Evolutionary conservation across 2,888 invertebrate species (phyloP).

Genomic region (Syritta pipiens): DNA sequence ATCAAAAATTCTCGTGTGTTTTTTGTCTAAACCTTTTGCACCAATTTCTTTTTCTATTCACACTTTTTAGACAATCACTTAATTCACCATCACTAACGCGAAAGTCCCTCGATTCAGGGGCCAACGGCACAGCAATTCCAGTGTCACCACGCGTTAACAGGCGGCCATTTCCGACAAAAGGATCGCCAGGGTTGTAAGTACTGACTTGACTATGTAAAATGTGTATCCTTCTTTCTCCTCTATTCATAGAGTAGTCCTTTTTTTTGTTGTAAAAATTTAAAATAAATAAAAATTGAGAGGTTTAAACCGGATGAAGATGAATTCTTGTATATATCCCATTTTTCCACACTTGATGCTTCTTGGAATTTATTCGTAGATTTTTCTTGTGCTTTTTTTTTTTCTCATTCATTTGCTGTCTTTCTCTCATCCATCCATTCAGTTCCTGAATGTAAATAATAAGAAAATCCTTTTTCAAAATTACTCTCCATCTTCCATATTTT

Average conservation of each 20-base stretch:
- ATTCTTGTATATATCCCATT: slow-evolving; percentile 51
- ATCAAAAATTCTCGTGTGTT: slow-evolving; percentile 6
- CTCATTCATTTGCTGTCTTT: slow-evolving; percentile 2
- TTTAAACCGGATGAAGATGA: slow-evolving; percentile 48
- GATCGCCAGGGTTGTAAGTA: slow-evolving; percentile 75
- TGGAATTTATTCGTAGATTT: no score
- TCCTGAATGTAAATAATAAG: slow-evolving; percentile 2
- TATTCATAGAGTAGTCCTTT: no score
- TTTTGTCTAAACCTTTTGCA: slow-evolving; percentile 31
- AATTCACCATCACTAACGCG: slow-evolving; percentile 73
- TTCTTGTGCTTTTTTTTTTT: neutral
- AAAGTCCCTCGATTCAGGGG: slow-evolving; percentile 63
- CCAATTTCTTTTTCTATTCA: slow-evolving; percentile 5
- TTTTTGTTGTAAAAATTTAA: no score
- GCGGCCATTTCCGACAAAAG: slow-evolving; percentile 72
- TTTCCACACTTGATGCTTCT: slow-evolving; percentile 30
- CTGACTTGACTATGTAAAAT: slow-evolving; percentile 3
- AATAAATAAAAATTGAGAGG: slow-evolving; percentile 68
- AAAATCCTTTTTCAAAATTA: neutral
- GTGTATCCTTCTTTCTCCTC: no score
- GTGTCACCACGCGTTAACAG: slow-evolving; percentile 73
- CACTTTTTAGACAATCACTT: slow-evolving; percentile 71
- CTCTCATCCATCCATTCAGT: slow-evolving; percentile 14
- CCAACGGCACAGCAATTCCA: slow-evolving; percentile 67
- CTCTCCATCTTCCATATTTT: neutral